These are phyloP conservation scores for Cydia fagiglandana DNA, from an alignment of 1,140 invertebrate genomes.

Conservation along the genomic window DNA sequence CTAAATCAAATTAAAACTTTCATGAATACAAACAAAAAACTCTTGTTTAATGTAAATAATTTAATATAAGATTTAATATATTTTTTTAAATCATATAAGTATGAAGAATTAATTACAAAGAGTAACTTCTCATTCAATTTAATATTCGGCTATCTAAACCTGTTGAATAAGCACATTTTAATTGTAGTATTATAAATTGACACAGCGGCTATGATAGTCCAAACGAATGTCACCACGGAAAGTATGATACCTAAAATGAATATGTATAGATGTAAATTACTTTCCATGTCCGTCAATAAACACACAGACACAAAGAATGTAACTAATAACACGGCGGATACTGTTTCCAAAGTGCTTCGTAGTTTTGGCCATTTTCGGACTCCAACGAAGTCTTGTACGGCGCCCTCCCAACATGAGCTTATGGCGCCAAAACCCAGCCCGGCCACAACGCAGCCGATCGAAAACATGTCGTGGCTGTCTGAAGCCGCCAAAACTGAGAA, in stretches of 20 bases:
- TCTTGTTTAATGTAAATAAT: neutral
- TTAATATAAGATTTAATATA: too few species aligned
- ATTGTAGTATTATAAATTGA: slow-evolving; percentile 61
- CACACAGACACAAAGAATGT: slow-evolving; percentile 52
- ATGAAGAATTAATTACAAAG: too few species aligned
- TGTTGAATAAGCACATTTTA: slow-evolving; percentile 49
- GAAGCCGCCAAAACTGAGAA: slow-evolving; percentile 64
- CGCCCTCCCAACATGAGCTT: slow-evolving; percentile 62
- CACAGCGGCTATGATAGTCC: slow-evolving; percentile 54
- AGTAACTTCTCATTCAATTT: too few species aligned
- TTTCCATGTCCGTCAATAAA: slow-evolving; percentile 47
- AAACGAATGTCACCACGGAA: slow-evolving; percentile 50
- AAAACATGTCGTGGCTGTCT: slow-evolving; percentile 59
- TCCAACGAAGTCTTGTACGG: slow-evolving; percentile 67
- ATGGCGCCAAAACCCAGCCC: slow-evolving; percentile 67
- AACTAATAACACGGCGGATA: slow-evolving; percentile 53
- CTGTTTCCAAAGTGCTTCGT: slow-evolving; percentile 66
- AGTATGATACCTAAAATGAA: slow-evolving; percentile 57
- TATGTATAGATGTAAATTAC: slow-evolving; percentile 55
- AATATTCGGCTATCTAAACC: slow-evolving; percentile 38
- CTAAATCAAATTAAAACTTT: neutral
- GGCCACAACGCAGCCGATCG: slow-evolving; percentile 64
- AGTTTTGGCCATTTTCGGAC: slow-evolving; percentile 69
- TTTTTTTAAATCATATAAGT: too few species aligned
- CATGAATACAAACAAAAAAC: neutral